Base-by-base conservation (phyloP, 2,888 invertebrate genomes). In the Drosophila sordidapex region DNA sequence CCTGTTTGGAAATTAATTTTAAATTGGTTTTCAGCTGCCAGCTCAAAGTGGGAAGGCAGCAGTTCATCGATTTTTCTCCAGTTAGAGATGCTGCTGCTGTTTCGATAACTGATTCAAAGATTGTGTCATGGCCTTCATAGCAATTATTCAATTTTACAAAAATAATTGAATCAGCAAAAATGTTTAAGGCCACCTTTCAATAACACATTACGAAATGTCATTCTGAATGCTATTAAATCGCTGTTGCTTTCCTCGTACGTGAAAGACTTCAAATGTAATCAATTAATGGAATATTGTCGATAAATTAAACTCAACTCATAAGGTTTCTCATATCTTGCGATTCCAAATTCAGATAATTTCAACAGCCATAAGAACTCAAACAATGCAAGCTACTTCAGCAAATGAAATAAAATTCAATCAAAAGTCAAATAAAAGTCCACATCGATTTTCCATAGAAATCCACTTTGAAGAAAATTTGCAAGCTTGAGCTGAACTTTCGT, bases 1-100 rank as follows among this genome's bases (percentile, higher is more conserved):
- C 33, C 31, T n/a, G 75, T 66, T 58, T 63, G 51, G 48, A 75
- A 79, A 79, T 79, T 69, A 72, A 79, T 79, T 75, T 72, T 15
- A 79, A 71, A 74, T 71, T 64, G 60, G 31, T 57, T 67, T 18
- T 48, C 6, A 13, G 51, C 21, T 40, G 33, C 48, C 40, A 4
- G 43, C 49, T 38, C 8, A 49, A 61, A 57, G 43, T 36, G 46
- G 31, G 40, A 54, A 59, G 51, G 25, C 35, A 40, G 70, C 61
- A 72, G 36, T 36, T 65, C 31, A 60, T 56, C 65, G 59, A 69
- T 56, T 65, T 73, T 77, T 46, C 46, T 15, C 21, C 21, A 65
- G 54, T 36, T 40, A 11, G 15, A 51, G 35, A 13, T 29, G 33
- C 33, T 38, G 21, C 11, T 27, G 36, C 25, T 36, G 25, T 1